Evolutionary conservation across 2,797 vertebrate genomes (phyloP), one percentile per base, ranked within the genome.

Genomic region (Arctocebus calabarensis): DNA sequence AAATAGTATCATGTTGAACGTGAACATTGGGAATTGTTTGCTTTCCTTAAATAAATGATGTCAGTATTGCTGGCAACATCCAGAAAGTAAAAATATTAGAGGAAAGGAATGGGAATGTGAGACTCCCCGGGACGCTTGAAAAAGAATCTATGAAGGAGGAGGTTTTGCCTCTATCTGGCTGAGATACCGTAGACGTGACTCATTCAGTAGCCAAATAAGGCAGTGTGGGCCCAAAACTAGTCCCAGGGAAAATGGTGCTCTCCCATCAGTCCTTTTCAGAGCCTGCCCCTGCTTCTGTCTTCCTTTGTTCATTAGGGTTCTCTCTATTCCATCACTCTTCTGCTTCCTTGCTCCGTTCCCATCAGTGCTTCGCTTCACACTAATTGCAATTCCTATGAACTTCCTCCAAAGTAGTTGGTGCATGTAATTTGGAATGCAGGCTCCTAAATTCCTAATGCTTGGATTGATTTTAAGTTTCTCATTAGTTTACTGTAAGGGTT

Each of bases 381-480:
- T 85, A 93, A 96, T 66, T 91, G 77, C n/a, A 55, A 11, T 85
- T 78, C 88, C 82, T 88, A 29, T 4, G 68, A 92, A 88, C 82
- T 88, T 94, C 94, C 74, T 92, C 78, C 74, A 29, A 61, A 95
- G 66, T 29, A 78, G 66, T 48, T 91, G 77, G 55, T 95, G 87
- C 90, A 59, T 94, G 34, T 66, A 90, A 94, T 84, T 88, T 83
- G 29, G 78, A 85, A 93, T 40, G 43, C 2, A 0, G 70, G 77
- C 32, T 90, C 55, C 91, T 93, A 87, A 91, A 96, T 84, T 79
- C 61, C 92, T 90, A 77, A 92, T 74, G 83, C 64, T 95, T 85
- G 43, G 12, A 79, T 84, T 90, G 29, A 85, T 84, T 96, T 89
- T n/a, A 84, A 84, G 43, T 74, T 96, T 92, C 91, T 88, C 55